Evolutionary conservation across 2,113 vertebrate species (phyloP), one percentile per base, ranked within the genome.

Genomic region (Coracopsis vasa): DNA sequence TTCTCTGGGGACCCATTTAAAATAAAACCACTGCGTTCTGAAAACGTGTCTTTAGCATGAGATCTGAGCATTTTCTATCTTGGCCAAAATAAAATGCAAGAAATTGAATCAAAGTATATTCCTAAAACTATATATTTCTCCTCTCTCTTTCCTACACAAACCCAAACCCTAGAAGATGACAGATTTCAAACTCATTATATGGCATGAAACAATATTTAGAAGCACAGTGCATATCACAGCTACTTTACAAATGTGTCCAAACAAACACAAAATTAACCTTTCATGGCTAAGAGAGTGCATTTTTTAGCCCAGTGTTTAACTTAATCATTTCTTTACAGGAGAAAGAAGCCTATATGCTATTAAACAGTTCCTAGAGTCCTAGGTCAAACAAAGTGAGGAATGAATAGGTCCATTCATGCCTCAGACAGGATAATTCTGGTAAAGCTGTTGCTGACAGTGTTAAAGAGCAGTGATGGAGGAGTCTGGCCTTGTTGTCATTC

Each of bases 331-430:
- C n/a, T 97, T 97, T 91, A 95, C 77, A 92, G 93, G 28, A 97
- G 70, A 97, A 95, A 87, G 72, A 53, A 86, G 80, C 39, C 90
- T 85, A 79, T 94, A 83, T 80, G 53, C 72, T 92, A 78, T 88
- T 69, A 88, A 91, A 90, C 54, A 81, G 67, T 62, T 94, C 56
- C 53, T 94, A 82, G 80, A 93, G 60, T 74, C 87, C 74, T 86
- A 88, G 93, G 71, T 92, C 80, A 84, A 90, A 72, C 47, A 80
- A 88, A 84, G 64, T 97, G 89, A 97, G 97, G 97, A 98, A 98
- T 97, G 90, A 98, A 95, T 94, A 95, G 91, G 88, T 51, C 95
- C 74, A 97, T 95, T 98, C 97, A 98, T 97, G 97, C 92, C 96
- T 97, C 94, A 96, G 91, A 97, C 94, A 97, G 90, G 88, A 91